A percentile compares a stretch with the other conserved stretches of the same genome.
Conservation (phyloP, 2,797 vertebrate genomes). For the Sparus aurata region DNA sequence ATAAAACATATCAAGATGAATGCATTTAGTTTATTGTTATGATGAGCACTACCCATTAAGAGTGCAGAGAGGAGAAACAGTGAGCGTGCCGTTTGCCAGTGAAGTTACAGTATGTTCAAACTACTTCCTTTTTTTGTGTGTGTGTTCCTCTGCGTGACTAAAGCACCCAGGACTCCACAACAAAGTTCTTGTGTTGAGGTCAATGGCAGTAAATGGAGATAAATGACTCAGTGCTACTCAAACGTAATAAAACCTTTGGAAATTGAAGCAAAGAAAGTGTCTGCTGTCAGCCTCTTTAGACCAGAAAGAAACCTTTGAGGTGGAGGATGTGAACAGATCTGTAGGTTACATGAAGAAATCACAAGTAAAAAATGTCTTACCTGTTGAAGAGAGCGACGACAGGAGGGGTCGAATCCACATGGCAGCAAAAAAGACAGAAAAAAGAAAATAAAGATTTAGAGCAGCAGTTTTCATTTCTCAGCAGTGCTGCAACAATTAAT, state of each 20-base stretch:
- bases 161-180: not conserved
- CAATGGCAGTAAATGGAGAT: not conserved
- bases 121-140: slow-evolving; percentile 2
- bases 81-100: not conserved
- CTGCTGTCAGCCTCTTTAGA: not conserved
- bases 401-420: not conserved
- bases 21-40: slow-evolving; percentile 8
- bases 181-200: not conserved
- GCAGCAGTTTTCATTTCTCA: not conserved
- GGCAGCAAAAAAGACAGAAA: slow-evolving; percentile 14
- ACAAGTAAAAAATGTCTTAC: slow-evolving; percentile 45
- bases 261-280: not conserved
- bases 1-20: slow-evolving; percentile 12
- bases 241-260: not conserved
- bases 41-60: slow-evolving; percentile 24
- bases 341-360: not conserved
- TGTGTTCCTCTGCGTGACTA: slow-evolving; percentile 21
- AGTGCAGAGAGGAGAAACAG: slow-evolving; percentile 1
- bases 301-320: not conserved
- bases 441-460: slow-evolving; percentile 32
- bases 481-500: too few relatives aligned
- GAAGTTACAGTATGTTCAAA: not conserved
- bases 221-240: slow-evolving; percentile 1
- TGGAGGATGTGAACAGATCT: not conserved
- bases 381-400: slow-evolving; percentile 23